Evolutionary conservation across 2,888 invertebrate species (phyloP), one percentile per base, ranked within the genome.

Genomic region (Tipula helvola): DNA sequence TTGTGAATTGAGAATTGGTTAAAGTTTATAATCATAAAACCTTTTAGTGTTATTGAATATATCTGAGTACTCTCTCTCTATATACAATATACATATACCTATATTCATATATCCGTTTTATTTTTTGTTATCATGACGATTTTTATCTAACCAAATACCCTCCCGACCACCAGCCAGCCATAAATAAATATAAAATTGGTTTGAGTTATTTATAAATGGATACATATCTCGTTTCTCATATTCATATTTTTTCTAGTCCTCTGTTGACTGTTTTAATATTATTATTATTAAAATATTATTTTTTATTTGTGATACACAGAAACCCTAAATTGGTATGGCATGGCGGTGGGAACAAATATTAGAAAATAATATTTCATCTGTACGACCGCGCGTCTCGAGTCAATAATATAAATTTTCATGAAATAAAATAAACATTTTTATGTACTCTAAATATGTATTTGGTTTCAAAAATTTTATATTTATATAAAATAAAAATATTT

Each of bases 31-130:
- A 86, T 18, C 86, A 36, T 86, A 86, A 86, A 86, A 86, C 86
- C 86, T 86, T 86, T 86, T 86, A 86, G 86, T 86, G 36, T 86
- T 86, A 86, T 86, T 86, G 86, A 86, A 86, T 86, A 47, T 52
- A 57, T 71, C 71, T 71, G 28, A 8, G 12, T 71, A 71, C 16
- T 16, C 18, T 71, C 18, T 57, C 16, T 57, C 5, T 18, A 71
- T 71, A 71, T 71, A 28, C 12, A 71, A n/a, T 71, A 71, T 28
- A 57, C 8, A 12, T 57, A 18, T 57, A 57, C 5, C 16, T 2
- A 28, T 28, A 71, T 28, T 18, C 71, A 28, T 71, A 71, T 71
- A 71, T 71, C 71, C 28, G 28, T 71, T 71, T 71, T 71, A 71
- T 52, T 71, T 71, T 71, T 71, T 71, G 71, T 12, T 71, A 71